A percentile compares a stretch with the other conserved stretches of the same genome.
phyloP scores from a whole-genome alignment of 1,140 invertebrate genomes.

The Drosophila erecta region DNA sequence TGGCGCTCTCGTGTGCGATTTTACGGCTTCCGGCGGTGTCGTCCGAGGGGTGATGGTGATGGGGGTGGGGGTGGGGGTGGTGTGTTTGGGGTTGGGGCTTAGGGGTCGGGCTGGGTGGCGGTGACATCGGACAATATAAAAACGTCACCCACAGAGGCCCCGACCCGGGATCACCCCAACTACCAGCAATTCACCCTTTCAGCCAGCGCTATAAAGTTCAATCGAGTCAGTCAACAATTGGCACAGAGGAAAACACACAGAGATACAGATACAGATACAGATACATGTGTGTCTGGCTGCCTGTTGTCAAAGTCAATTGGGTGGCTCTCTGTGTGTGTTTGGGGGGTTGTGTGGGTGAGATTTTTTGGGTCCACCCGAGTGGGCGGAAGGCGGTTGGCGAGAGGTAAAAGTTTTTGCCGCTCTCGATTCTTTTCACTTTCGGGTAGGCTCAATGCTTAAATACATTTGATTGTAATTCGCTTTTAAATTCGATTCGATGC shows the following conservation, averaged over 20 bases:
- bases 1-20: conserved; percentile 51
- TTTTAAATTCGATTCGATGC: conserved; percentile 81
- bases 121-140: conserved; percentile 64
- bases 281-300: conserved; percentile 32
- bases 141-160: conserved; percentile 31
- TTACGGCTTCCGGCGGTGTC: conserved; percentile 64
- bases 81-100: too few species aligned
- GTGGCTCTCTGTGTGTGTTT: conserved; percentile 13
- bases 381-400: neutral
- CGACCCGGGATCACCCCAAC: neutral
- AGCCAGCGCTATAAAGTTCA: conserved; percentile 61
- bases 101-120: conserved; percentile 15
- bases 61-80: neutral
- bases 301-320: conserved; percentile 74
- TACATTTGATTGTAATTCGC: conserved; percentile 82
- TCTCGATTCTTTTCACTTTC: conserved; percentile 33
- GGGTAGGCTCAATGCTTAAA: conserved; percentile 75
- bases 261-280: conserved; percentile 25
- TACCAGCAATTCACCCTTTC: conserved; percentile 7
- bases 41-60: neutral
- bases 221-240: conserved; percentile 78
- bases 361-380: neutral
- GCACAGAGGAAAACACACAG: conserved; percentile 38
- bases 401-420: conserved; percentile 64
- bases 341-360: neutral